Evolutionary conservation across 1,140 invertebrate species (phyloP), one percentile per base, ranked within the genome.

Genomic region (Hypsibius dujardini): DNA sequence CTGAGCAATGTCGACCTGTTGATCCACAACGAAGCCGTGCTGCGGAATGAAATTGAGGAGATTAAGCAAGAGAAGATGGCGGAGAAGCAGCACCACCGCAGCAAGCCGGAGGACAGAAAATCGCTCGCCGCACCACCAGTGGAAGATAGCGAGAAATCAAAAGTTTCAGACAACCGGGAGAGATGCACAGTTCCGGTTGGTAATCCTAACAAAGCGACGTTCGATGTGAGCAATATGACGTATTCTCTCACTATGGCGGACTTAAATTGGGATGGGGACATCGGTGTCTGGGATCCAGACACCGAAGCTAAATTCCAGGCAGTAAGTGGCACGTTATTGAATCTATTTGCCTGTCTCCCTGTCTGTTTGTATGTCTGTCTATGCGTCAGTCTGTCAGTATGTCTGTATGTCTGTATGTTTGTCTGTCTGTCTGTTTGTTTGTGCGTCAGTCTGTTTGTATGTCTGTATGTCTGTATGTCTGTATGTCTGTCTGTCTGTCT

Each of bases 131-230:
- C 7, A 56, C 50, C n/a, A n/a, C n/a, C n/a, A n/a, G n/a, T n/a
- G n/a, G n/a, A n/a, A n/a, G n/a, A n/a, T n/a, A n/a, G n/a, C n/a
- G n/a, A n/a, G n/a, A n/a, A n/a, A n/a, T n/a, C 50, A 56, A 56
- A n/a, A n/a, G n/a, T n/a, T n/a, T 7, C 50, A n/a, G n/a, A n/a
- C n/a, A n/a, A n/a, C n/a, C n/a, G n/a, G n/a, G n/a, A n/a, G n/a
- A n/a, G n/a, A n/a, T 56, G 50, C n/a, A 56, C 7, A 7, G 50
- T 56, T n/a, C 50, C 50, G 50, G n/a, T 7, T 7, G n/a, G 50
- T n/a, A 56, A 56, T n/a, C 50, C 50, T 7, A 56, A 56, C 50
- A 56, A 56, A 56, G 50, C 50, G 7, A 56, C 50, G 50, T 56
- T 56, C 50, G 50, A 56, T 56, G 50, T 56, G 7, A 56, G 50